These are phyloP conservation scores for Nephrotoma flavescens DNA, from an alignment of 2,888 invertebrate genomes.

Conservation along the genomic window DNA sequence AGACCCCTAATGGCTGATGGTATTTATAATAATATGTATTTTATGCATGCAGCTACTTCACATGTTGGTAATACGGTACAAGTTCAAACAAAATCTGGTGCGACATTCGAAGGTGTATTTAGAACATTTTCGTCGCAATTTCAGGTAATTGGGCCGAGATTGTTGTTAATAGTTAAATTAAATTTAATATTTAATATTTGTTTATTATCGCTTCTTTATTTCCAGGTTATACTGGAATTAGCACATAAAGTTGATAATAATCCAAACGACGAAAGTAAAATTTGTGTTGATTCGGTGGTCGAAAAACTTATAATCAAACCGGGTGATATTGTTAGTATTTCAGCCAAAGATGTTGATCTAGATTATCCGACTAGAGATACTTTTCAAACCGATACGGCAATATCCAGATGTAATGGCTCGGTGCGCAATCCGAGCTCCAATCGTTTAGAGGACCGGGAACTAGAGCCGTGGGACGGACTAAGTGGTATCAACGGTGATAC, in stretches of 20 bases:
- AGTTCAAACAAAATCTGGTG: constrained; percentile 69
- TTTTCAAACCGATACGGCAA: constrained; percentile 79
- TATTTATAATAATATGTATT: constrained; percentile 77
- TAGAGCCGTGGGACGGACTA: constrained; percentile 77
- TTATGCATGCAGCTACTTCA: constrained; percentile 77
- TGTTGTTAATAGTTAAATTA: background rate
- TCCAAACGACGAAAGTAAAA: constrained; percentile 23
- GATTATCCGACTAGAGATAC: constrained; percentile 79
- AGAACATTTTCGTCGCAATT: constrained; percentile 79
- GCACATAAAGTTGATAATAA: constrained; percentile 45
- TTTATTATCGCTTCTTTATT: background rate
- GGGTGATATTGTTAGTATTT: constrained; percentile 69
- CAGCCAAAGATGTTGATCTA: constrained; percentile 70
- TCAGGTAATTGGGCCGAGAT: constrained; percentile 40
- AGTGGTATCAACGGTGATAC: constrained; percentile 41
- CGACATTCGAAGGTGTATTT: constrained; percentile 78
- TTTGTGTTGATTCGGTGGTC: constrained; percentile 52
- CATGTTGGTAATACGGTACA: constrained; percentile 73
- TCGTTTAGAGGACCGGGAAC: constrained; percentile 41
- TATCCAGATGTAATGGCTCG: constrained; percentile 66
- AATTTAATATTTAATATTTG: background rate
- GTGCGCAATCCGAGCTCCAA: constrained; percentile 17
- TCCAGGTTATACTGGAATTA: constrained; percentile 62
- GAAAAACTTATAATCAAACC: constrained; percentile 74
- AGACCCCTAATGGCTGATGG: constrained; percentile 63